Percentiles rank a stretch among this genome's conserved stretches.
Evolutionary conservation across 2,797 vertebrate species (phyloP).

Genomic region (Threskiornis aethiopicus): DNA sequence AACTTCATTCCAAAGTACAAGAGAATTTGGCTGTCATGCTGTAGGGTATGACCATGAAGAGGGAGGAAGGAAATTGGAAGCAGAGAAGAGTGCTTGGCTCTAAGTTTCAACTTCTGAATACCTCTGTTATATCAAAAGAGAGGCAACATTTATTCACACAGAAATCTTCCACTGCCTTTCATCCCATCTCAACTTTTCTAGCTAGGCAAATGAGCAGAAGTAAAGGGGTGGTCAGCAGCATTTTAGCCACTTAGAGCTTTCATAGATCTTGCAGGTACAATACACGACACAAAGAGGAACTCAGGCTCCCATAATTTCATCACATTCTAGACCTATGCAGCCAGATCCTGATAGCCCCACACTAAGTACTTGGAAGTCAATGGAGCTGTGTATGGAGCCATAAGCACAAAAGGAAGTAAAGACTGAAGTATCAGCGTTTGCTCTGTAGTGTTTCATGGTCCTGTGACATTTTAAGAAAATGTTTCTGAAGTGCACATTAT

Average conservation of each 20-base stretch:
- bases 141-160: neutral
- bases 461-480: neutral
- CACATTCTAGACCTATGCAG: neutral
- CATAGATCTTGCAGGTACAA: neutral
- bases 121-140: neutral
- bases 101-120: neutral
- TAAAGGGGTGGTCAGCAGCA: neutral
- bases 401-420: neutral
- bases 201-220: neutral
- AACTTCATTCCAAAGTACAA: neutral
- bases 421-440: neutral
- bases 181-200: neutral
- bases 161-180: neutral
- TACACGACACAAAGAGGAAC: neutral
- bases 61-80: neutral
- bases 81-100: neutral
- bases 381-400: neutral
- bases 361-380: neutral
- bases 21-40: neutral
- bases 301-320: neutral
- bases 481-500: neutral
- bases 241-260: neutral
- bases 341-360: neutral
- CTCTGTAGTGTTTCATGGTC: neutral
- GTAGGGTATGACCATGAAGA: neutral